Conservation (phyloP, 1,140 invertebrate genomes). For the Oryctes rhinoceros region DNA sequence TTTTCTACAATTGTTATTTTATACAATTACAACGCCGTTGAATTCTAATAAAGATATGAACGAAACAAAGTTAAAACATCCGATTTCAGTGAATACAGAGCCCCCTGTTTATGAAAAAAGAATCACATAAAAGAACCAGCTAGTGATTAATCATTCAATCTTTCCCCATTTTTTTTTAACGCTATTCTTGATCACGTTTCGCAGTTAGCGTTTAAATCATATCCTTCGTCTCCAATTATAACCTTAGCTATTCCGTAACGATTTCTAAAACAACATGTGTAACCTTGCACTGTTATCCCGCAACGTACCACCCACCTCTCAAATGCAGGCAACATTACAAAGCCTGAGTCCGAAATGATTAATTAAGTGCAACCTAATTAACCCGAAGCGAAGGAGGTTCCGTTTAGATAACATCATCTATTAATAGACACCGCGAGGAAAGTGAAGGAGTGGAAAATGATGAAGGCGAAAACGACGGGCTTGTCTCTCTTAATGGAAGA, state of each 20-base stretch:
- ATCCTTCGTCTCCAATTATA: too few relatives aligned
- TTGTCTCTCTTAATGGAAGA: too few relatives aligned
- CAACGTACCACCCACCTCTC: background rate
- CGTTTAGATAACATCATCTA: slow-evolving; percentile 1
- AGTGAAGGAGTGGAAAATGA: background rate
- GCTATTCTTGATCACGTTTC: too few relatives aligned
- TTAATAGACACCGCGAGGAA: background rate
- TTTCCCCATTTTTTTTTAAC: too few relatives aligned
- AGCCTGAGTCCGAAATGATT: background rate
- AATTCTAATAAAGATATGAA: too few relatives aligned
- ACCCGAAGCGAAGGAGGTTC: background rate
- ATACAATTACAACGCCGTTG: too few relatives aligned
- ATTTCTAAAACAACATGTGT: background rate
- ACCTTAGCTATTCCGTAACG: background rate
- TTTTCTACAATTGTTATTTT: background rate
- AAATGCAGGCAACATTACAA: background rate
- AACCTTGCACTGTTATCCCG: background rate
- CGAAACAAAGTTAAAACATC: too few relatives aligned
- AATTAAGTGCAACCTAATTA: slow-evolving; percentile 15
- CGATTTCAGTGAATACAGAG: too few relatives aligned
- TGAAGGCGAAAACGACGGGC: background rate
- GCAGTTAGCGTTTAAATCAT: too few relatives aligned
- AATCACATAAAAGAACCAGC: too few relatives aligned
- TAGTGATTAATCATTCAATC: too few relatives aligned
- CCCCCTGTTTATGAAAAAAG: too few relatives aligned